Conservation (phyloP, 1,140 invertebrate genomes). For the Caenorhabditis latens region DNA sequence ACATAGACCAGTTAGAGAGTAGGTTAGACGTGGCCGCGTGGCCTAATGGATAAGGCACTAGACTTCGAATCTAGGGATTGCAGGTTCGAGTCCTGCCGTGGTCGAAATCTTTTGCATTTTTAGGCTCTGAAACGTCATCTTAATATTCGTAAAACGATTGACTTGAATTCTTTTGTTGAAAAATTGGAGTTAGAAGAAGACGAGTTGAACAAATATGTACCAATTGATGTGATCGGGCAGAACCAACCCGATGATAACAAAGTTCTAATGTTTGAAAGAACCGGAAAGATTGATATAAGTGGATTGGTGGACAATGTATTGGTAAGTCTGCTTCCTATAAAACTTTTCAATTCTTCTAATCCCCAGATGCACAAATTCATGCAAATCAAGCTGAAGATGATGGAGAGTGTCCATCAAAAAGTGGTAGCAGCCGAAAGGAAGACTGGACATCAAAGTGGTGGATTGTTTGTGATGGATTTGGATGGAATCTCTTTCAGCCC, state of each 20-base stretch:
- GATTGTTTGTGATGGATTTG: conserved; percentile 66
- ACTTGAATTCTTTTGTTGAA: conserved; percentile 20
- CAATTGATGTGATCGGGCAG: conserved; percentile 65
- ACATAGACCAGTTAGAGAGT: no score
- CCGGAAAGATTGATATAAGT: conserved; percentile 65
- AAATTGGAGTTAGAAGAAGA: conserved; percentile 49
- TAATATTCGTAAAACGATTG: conserved; percentile 63
- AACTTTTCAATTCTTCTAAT: conserved; percentile 33
- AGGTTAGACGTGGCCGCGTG: no score
- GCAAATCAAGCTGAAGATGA: conserved; percentile 66
- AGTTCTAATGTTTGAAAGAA: conserved; percentile 63
- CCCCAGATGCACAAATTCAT: conserved; percentile 65
- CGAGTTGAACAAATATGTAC: conserved; percentile 58
- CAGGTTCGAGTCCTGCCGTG: no score
- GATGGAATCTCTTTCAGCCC: conserved; percentile 61
- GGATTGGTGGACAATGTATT: conserved; percentile 64
- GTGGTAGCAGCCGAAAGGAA: conserved; percentile 63
- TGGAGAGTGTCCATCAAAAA: conserved; percentile 63
- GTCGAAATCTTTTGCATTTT: not conserved
- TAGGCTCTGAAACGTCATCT: conserved; percentile 63
- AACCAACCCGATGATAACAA: conserved; percentile 67
- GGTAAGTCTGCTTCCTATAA: conserved; percentile 7
- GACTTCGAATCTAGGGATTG: no score
- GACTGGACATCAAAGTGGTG: conserved; percentile 62
- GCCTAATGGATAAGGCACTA: no score